These are phyloP conservation scores for Plutella xylostella DNA, from an alignment of 2,888 invertebrate genomes.

Conservation along the genomic window DNA sequence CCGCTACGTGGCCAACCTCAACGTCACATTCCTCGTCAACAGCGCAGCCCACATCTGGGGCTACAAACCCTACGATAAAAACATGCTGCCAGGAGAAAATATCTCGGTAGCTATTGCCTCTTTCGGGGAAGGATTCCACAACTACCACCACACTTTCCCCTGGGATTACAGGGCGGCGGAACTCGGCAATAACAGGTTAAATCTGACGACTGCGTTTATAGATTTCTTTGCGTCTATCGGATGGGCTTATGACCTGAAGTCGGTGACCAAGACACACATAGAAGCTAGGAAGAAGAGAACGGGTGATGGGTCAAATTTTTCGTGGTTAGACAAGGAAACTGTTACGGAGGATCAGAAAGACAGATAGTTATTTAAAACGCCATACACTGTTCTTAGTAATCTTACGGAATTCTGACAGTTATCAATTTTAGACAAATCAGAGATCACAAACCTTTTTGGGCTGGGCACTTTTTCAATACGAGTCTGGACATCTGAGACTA, in stretches of 20 bases:
- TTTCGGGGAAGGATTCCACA: slow-evolving; percentile 75
- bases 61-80: slow-evolving; percentile 50
- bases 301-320: slow-evolving; percentile 32
- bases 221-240: slow-evolving; percentile 37
- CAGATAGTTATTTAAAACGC: no score
- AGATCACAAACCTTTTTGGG: no score
- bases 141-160: slow-evolving; percentile 81
- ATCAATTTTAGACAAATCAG: no score
- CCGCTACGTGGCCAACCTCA: slow-evolving; percentile 67
- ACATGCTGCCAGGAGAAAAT: slow-evolving; percentile 28
- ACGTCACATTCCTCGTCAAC: slow-evolving; percentile 75
- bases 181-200: slow-evolving; percentile 27
- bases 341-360: background rate
- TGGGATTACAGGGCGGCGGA: slow-evolving; percentile 76
- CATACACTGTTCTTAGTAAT: no score
- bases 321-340: slow-evolving; percentile 13
- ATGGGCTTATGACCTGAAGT: slow-evolving; percentile 39
- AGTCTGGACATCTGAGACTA: no score
- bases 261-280: slow-evolving; percentile 25
- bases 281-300: slow-evolving; percentile 24
- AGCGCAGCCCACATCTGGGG: slow-evolving; percentile 72
- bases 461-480: no score
- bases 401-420: no score
- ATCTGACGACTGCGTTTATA: slow-evolving; percentile 32
- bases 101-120: slow-evolving; percentile 21